Evolutionary conservation across 1,140 invertebrate species (phyloP).

Genomic region (Sesamia nonagrioides): DNA sequence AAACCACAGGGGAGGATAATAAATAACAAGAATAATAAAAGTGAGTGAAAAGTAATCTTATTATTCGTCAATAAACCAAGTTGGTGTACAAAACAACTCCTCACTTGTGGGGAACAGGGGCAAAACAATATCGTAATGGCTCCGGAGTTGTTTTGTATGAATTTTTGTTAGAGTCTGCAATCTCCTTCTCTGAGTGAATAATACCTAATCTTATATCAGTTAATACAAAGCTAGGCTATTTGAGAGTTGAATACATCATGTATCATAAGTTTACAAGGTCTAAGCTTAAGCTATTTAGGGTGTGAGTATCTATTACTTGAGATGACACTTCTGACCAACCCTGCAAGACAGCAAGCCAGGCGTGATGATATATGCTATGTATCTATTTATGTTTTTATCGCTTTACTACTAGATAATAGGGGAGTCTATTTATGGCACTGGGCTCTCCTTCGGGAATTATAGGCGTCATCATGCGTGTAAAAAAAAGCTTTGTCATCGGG

Average conservation of each 20-base stretch:
- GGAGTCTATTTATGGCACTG: too few species aligned
- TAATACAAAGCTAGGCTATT: conserved; percentile 13
- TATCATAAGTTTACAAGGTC: background rate
- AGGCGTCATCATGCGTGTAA: too few species aligned
- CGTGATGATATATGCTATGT: too few species aligned
- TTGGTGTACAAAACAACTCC: conserved; percentile 37
- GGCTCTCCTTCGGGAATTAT: too few species aligned
- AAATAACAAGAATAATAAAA: conserved; percentile 15
- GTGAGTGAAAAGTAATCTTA: conserved; percentile 41
- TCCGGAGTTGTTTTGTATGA: conserved; percentile 44
- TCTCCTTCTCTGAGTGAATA: conserved; percentile 44
- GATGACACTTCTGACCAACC: too few species aligned
- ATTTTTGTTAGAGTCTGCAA: conserved; percentile 39
- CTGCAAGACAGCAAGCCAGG: too few species aligned
- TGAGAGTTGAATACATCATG: background rate
- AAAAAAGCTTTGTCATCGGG: too few species aligned
- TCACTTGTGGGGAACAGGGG: conserved; percentile 20
- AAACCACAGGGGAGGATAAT: background rate
- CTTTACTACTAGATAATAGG: too few species aligned
- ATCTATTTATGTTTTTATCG: too few species aligned
- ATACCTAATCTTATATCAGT: conserved; percentile 5
- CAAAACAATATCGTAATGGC: conserved; percentile 56
- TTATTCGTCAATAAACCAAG: conserved; percentile 35
- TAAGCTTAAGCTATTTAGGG: background rate
- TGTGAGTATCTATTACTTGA: too few species aligned